A percentile compares a stretch with the other conserved stretches of the same genome.
These are phyloP conservation scores for Tetheella fluctuosa DNA, from an alignment of 2,888 invertebrate genomes.

Conservation along the genomic window DNA sequence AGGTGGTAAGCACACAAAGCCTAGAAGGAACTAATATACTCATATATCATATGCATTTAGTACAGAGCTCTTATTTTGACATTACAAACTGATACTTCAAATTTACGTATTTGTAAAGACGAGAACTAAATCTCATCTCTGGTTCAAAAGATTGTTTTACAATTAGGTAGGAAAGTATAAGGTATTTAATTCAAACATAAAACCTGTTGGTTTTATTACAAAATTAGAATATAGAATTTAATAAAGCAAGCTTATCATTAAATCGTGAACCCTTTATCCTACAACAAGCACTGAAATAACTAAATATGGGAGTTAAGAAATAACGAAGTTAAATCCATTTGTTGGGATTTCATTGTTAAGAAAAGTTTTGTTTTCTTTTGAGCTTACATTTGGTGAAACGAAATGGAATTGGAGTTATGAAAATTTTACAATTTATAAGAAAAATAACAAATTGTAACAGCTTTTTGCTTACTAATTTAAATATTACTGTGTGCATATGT, in stretches of 20 bases:
- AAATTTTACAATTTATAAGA: background rate
- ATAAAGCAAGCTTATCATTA: background rate
- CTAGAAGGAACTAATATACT: no score
- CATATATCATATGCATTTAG: no score
- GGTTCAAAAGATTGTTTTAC: no score
- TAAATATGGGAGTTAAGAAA: background rate
- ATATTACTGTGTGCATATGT: no score
- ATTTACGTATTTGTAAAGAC: no score
- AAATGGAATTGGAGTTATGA: background rate
- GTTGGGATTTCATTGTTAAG: background rate
- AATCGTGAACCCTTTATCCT: background rate
- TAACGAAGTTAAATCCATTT: background rate
- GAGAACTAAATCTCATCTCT: no score
- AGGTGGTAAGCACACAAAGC: no score
- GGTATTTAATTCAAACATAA: no score
- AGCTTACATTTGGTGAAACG: background rate
- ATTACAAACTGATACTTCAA: no score
- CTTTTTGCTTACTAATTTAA: background rate
- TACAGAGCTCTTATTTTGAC: no score
- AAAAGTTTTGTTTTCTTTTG: constrained; percentile 1
- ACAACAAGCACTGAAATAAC: constrained; percentile 3
- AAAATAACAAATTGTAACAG: background rate
- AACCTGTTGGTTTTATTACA: background rate
- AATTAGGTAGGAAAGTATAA: no score
- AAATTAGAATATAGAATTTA: constrained; percentile 1